Evolutionary conservation across 2,113 vertebrate species (phyloP).

Genomic region (Solea senegalensis): DNA sequence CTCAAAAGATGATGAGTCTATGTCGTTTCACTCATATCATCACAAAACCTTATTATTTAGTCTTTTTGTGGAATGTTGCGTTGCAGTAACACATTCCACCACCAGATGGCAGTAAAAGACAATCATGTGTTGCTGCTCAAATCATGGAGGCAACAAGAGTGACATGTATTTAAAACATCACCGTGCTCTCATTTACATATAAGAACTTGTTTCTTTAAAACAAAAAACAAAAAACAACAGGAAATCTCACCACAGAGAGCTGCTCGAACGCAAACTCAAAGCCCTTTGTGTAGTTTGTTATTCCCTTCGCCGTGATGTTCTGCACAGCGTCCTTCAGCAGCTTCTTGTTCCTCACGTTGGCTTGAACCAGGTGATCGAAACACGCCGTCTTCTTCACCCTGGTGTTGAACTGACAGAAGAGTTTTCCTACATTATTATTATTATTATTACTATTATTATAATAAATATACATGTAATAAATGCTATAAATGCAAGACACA

Average conservation of each 20-base stretch:
- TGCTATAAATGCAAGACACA: conserved; percentile 4
- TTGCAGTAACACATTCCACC: conserved; percentile 27
- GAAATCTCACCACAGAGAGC: conserved; percentile 88
- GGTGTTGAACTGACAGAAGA: conserved; percentile 90
- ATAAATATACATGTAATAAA: conserved; percentile 25
- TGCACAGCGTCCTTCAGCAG: conserved; percentile 95
- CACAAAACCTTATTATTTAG: no score
- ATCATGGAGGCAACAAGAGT: not conserved
- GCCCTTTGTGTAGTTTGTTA: conserved; percentile 97
- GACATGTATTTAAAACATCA: conserved; percentile 21
- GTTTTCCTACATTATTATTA: conserved; percentile 12
- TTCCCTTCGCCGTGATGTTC: conserved; percentile 96
- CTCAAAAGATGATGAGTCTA: no score
- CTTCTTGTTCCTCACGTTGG: conserved; percentile 98
- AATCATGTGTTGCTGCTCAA: conserved; percentile 18
- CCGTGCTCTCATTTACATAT: not conserved
- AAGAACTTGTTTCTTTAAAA: not conserved
- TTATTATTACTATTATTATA: not conserved
- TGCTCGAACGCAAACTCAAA: conserved; percentile 98
- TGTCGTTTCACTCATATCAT: no score
- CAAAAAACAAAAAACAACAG: not conserved
- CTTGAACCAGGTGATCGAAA: conserved; percentile 96
- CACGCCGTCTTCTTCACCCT: conserved; percentile 95
- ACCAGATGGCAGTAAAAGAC: conserved; percentile 76
- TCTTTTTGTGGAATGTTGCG: not conserved